Base-by-base conservation (phyloP, 2,113 vertebrate species). In the Pycnonotus jocosus region DNA sequence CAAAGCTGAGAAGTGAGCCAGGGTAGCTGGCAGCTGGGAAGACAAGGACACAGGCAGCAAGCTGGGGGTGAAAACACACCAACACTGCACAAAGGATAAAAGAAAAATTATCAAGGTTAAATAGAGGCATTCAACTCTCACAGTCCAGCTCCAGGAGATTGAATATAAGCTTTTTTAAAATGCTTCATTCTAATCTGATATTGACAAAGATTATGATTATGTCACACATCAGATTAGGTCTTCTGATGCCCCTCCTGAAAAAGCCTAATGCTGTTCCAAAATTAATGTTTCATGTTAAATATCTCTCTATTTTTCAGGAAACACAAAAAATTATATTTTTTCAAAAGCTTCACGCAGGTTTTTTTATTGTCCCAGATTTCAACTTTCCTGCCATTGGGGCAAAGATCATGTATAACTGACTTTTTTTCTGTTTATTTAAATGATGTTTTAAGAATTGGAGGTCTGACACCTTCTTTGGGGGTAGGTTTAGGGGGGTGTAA, bases 51-150 rank as follows among this genome's bases (percentile, higher is more conserved):
- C 11, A 81, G 84, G 81, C 77, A 93, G 80, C 48, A 62, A 44
- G 60, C 68, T 74, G 9, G 6, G 86, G 80, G 64, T 88, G 69
- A 92, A 95, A 92, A 84, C 48, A 80, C 1, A 92, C 71, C 68
- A 93, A 76, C 71, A 84, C 38, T 3, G 13, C 45, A 77, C 86
- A 92, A 68, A 92, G 70, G 84, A 96, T 93, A 68, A 95, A 96
- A 95, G 91, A 81, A 81, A 76, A 94, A 92, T 92, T 86, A 81
- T 88, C 33, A 84, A 94, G 79, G 77, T 87, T 95, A 94, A 94
- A 94, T 12, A 90, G 85, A 91, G 85, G 85, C 61, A 82, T 90
- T 87, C 74, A 77, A n/a, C 77, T 78, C 24, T 2, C 53, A 64
- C 81, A 89, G 47, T 21, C 28, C 71, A 89, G 28, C 28, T 92